Percentiles rank a stretch among this genome's conserved stretches.
These are phyloP conservation scores for Pammene aurita DNA, from an alignment of 2,888 invertebrate species.

Conservation along the genomic window DNA sequence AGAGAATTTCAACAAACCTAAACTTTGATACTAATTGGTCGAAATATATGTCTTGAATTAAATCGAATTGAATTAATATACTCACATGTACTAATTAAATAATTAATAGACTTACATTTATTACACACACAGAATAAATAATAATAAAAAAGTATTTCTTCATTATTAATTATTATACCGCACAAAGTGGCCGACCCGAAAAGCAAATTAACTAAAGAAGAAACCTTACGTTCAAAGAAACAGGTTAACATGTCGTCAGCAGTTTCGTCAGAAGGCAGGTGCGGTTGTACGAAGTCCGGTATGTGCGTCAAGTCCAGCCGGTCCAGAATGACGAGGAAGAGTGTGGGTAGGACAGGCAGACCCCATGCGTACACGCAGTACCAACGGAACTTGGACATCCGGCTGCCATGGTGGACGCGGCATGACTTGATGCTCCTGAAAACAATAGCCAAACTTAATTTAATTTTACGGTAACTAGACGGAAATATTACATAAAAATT, in stretches of 20 bases:
- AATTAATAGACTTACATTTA: too few relatives aligned
- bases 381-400: slow-evolving; percentile 49
- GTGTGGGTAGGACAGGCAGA: slow-evolving; percentile 45
- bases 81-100: too few relatives aligned
- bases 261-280: slow-evolving; percentile 39
- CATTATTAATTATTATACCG: too few relatives aligned
- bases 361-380: slow-evolving; percentile 58
- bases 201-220: not conserved
- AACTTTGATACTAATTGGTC: too few relatives aligned
- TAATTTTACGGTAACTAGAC: too few relatives aligned
- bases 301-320: slow-evolving; percentile 27
- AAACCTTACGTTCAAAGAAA: slow-evolving; percentile 42
- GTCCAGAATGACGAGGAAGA: slow-evolving; percentile 44
- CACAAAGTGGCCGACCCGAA: too few relatives aligned
- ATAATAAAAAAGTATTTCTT: too few relatives aligned
- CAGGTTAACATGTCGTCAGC: slow-evolving; percentile 29
- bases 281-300: slow-evolving; percentile 45
- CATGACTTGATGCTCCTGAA: slow-evolving; percentile 5
- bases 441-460: not conserved
- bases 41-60: too few relatives aligned
- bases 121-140: too few relatives aligned
- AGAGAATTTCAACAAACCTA: too few relatives aligned
- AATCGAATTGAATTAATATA: too few relatives aligned
- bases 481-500: too few relatives aligned
- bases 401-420: not conserved